Evolutionary conservation across 1,140 invertebrate species (phyloP).

Genomic region (Battus philenor): DNA sequence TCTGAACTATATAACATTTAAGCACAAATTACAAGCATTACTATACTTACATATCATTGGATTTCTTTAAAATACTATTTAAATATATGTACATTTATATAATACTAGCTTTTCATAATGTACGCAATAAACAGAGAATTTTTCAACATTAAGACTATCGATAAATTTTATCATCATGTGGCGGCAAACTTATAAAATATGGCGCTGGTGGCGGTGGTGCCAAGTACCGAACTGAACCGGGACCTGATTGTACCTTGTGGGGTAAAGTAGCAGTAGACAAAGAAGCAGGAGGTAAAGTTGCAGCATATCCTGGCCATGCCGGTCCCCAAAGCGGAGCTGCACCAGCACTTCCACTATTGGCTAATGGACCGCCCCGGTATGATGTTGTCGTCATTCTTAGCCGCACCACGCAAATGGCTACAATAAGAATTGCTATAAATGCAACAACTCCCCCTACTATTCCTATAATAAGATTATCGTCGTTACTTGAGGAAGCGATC

Average conservation of each 20-base stretch:
- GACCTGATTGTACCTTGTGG: constrained; percentile 78
- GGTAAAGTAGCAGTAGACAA: constrained; percentile 78
- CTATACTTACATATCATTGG: constrained; percentile 3
- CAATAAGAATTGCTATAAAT: constrained; percentile 91
- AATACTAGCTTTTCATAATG: neutral
- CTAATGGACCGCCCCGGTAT: constrained; percentile 81
- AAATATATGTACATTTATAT: constrained; percentile 9
- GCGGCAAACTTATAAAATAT: constrained; percentile 73
- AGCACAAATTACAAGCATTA: constrained; percentile 17
- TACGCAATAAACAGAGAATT: neutral
- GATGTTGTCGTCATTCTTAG: constrained; percentile 80
- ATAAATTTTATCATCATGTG: constrained; percentile 75
- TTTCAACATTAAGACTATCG: constrained; percentile 39
- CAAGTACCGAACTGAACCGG: constrained; percentile 74
- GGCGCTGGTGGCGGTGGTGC: constrained; percentile 66
- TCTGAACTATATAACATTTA: constrained; percentile 9
- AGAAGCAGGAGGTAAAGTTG: constrained; percentile 66
- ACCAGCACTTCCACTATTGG: constrained; percentile 68
- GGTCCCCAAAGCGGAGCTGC: constrained; percentile 75
- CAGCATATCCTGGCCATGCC: constrained; percentile 73
- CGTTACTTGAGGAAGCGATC: constrained; percentile 82
- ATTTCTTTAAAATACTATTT: neutral
- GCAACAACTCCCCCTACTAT: constrained; percentile 94
- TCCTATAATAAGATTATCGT: constrained; percentile 93
- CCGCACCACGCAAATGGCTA: constrained; percentile 91